These are phyloP conservation scores for Aspidapion aeneum DNA, from an alignment of 2,888 invertebrate species.

Conservation along the genomic window DNA sequence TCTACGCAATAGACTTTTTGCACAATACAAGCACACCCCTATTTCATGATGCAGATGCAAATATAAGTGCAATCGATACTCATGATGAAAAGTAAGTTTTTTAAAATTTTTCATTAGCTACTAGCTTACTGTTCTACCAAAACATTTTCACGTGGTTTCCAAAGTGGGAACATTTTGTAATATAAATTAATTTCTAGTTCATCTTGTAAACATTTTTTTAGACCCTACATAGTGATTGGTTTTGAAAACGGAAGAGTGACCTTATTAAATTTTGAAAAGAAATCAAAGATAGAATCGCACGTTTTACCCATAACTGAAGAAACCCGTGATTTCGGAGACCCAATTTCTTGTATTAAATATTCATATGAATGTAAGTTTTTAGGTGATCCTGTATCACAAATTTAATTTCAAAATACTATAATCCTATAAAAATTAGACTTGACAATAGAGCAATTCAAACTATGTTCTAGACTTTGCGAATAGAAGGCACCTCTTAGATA, in stretches of 20 bases:
- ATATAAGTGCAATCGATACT: constrained; percentile 48
- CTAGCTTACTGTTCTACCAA: too few relatives aligned
- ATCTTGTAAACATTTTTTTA: too few relatives aligned
- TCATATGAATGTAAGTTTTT: constrained; percentile 52
- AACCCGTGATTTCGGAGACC: constrained; percentile 22
- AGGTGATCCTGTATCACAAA: constrained; percentile 7
- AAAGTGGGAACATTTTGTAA: too few relatives aligned
- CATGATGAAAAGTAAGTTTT: constrained; percentile 53
- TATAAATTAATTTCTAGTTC: too few relatives aligned
- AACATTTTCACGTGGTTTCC: too few relatives aligned
- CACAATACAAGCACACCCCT: constrained; percentile 49
- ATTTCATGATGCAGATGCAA: constrained; percentile 46
- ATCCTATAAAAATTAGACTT: too few relatives aligned
- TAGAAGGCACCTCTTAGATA: too few relatives aligned
- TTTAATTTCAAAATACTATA: too few relatives aligned
- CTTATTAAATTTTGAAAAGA: constrained; percentile 47
- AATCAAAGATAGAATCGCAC: constrained; percentile 28
- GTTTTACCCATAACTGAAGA: constrained; percentile 25
- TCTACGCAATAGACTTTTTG: constrained; percentile 52
- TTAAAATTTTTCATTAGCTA: too few relatives aligned
- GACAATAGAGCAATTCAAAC: too few relatives aligned
- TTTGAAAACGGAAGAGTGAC: constrained; percentile 50
- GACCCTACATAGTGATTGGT: constrained; percentile 51
- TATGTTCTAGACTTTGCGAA: too few relatives aligned
- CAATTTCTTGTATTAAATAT: constrained; percentile 50